Base-by-base conservation (phyloP, 2,888 invertebrate genomes). In the Psylliodes chrysocephalus region DNA sequence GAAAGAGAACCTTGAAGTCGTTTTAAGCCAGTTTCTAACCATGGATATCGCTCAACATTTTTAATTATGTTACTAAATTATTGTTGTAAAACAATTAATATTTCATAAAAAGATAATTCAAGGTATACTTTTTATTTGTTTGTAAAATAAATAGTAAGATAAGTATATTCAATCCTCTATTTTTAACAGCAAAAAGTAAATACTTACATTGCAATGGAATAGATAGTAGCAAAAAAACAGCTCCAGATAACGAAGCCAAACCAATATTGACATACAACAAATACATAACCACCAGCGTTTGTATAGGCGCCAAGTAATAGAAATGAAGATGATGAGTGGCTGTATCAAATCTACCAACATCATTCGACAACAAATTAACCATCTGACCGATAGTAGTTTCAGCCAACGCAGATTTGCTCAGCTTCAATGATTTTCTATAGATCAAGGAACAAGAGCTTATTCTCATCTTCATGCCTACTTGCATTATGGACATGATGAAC, bases 401-500 rank as follows among this genome's bases (percentile, higher is more conserved):
- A 3, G 92, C 92, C 49, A 95, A 83, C 0, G 95, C 93, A 1
- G 90, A 90, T 80, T 92, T 91, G 56, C 92, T 93, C 35, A 95
- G 82, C 65, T 85, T 84, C 42, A 81, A 66, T 4, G 77, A 71
- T 69, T 95, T 95, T 18, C 66, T 63, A 28, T 66, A 66, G 18
- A 66, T 63, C 17, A 66, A 44, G n/a, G 66, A 63, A 25, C 66
- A 66, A 5, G 51, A 60, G 6, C 60, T 42, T 7, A 66, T 87
- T 8, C 95, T 84, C 78, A 93, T 86, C 81, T 91, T 89, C 93
- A 94, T 92, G 51, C 95, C 94, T 81, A 92, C 87, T 75, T 92
- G 91, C 57, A 91, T 85, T n/a, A 93, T 88, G 12, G 89, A 90
- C 85, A 95, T 89, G 89, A 95, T 94, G 78, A 93, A 95, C 0